These are phyloP conservation scores for Epinephelus coioides DNA, from an alignment of 2,797 vertebrate genomes.

Conservation along the genomic window DNA sequence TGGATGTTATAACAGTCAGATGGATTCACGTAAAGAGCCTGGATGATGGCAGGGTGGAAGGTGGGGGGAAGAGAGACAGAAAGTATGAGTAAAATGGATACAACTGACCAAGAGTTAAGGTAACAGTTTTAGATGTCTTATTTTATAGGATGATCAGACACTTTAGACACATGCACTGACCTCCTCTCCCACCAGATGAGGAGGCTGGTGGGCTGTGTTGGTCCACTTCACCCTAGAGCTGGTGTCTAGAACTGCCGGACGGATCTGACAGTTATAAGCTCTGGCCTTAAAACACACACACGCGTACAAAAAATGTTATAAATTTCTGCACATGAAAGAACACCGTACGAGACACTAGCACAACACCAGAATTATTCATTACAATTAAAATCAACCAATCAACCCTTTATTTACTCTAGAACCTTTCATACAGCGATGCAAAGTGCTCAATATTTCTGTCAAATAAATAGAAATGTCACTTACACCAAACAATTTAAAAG, in stretches of 20 bases:
- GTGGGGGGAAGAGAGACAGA: constrained; percentile 11
- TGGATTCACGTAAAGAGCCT: constrained; percentile 95
- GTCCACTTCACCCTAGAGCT: constrained; percentile 95
- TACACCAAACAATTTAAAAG: background rate
- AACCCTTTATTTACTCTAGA: background rate
- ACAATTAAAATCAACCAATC: background rate
- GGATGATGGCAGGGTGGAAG: constrained; percentile 37
- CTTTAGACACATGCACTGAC: constrained; percentile 75
- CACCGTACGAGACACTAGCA: background rate
- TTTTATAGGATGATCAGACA: background rate
- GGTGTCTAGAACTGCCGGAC: constrained; percentile 93
- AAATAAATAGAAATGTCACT: background rate
- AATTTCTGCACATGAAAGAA: background rate
- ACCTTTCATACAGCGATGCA: background rate
- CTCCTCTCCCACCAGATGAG: constrained; percentile 96
- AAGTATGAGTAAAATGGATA: constrained; percentile 19
- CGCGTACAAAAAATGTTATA: background rate
- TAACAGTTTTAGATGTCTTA: background rate
- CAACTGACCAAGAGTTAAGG: background rate
- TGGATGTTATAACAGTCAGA: constrained; percentile 93
- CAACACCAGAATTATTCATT: background rate
- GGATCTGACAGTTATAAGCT: constrained; percentile 95
- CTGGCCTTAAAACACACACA: constrained; percentile 85
- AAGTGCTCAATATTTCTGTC: background rate
- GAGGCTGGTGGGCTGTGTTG: constrained; percentile 92